phyloP scores from a whole-genome alignment of 1,140 invertebrate species.

The Zaprionus davidi region DNA sequence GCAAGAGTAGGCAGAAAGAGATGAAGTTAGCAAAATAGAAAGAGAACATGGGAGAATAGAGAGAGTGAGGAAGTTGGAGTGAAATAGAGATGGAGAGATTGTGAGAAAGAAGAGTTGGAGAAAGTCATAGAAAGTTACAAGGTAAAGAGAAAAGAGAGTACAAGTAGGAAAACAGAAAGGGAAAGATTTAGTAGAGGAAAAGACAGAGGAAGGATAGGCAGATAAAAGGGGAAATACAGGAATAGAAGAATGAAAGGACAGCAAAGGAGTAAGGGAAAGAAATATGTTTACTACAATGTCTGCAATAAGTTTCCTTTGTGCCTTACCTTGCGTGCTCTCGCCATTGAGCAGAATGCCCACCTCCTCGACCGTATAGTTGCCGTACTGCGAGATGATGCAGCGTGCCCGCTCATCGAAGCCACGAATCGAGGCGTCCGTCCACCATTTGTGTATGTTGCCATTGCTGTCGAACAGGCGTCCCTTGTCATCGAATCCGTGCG shows the following conservation, averaged over 20 bases:
- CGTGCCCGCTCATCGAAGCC: conserved; percentile 89
- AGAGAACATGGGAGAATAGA: neutral
- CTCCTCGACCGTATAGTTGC: conserved; percentile 87
- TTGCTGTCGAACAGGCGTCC: conserved; percentile 89
- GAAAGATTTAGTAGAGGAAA: neutral
- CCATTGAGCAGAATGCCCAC: conserved; percentile 86
- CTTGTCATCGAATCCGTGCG: conserved; percentile 89
- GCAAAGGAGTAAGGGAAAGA: neutral
- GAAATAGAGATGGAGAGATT: neutral
- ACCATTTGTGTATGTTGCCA: conserved; percentile 91
- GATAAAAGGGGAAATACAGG: neutral
- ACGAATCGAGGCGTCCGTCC: conserved; percentile 88
- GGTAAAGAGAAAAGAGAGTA: no score
- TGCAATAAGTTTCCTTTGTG: neutral
- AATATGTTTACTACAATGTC: neutral
- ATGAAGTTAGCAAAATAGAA: no score
- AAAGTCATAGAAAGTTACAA: no score
- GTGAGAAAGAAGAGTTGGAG: no score
- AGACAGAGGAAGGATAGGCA: neutral
- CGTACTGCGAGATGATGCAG: conserved; percentile 91
- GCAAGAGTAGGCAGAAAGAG: no score
- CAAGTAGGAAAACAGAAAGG: neutral
- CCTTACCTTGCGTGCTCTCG: conserved; percentile 86
- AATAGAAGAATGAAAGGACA: neutral
- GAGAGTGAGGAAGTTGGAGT: neutral